These are phyloP conservation scores for Cataglyphis albicans DNA, from an alignment of 2,888 invertebrate genomes.

Conservation along the genomic window DNA sequence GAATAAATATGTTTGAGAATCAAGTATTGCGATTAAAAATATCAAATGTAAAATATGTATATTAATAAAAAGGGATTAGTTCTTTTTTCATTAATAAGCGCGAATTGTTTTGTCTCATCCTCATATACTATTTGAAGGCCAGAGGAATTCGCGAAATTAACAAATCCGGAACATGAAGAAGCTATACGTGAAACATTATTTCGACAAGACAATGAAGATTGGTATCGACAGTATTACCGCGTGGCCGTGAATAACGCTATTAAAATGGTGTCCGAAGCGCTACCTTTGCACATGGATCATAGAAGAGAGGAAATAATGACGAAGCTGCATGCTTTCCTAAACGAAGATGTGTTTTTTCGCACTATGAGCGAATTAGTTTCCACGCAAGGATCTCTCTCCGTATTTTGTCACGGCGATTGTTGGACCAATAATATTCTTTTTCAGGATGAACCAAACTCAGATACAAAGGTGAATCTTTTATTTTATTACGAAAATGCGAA, in stretches of 20 bases:
- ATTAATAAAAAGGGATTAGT: not conserved
- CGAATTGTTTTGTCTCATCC: not conserved
- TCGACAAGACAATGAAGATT: slow-evolving; percentile 89
- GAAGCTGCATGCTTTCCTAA: slow-evolving; percentile 89
- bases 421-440: slow-evolving; percentile 92
- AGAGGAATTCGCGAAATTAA: slow-evolving; percentile 81
- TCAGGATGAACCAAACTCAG: slow-evolving; percentile 85
- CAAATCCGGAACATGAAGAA: slow-evolving; percentile 76
- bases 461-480: slow-evolving; percentile 75
- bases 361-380: slow-evolving; percentile 90
- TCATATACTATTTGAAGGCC: slow-evolving; percentile 76
- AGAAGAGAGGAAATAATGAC: slow-evolving; percentile 87
- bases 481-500: slow-evolving; percentile 33
- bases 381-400: slow-evolving; percentile 89
- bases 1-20: not conserved
- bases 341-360: slow-evolving; percentile 89
- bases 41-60: not conserved
- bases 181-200: slow-evolving; percentile 88
- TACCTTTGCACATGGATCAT: slow-evolving; percentile 83
- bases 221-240: slow-evolving; percentile 90
- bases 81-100: not conserved
- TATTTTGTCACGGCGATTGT: slow-evolving; percentile 92
- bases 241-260: slow-evolving; percentile 89
- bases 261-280: slow-evolving; percentile 87
- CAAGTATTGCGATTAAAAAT: not conserved